Percentiles rank a stretch among this genome's conserved stretches.
phyloP scores from a whole-genome alignment of 2,888 invertebrate genomes.

The Drosophila demipolita region DNA sequence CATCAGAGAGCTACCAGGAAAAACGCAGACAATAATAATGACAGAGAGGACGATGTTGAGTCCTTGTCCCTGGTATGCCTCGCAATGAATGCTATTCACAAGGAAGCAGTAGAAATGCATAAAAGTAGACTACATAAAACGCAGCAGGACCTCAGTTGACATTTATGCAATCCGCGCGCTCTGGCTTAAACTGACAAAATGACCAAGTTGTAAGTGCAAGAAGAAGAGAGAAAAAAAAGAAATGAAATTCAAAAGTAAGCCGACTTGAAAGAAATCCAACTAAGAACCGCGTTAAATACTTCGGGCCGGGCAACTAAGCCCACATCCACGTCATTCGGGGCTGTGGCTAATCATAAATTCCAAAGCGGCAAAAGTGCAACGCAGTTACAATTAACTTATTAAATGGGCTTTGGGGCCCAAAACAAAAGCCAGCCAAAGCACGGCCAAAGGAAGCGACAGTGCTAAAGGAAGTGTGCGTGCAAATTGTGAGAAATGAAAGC shows the following conservation, averaged over 20 bases:
- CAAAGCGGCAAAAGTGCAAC: slow-evolving; percentile 73
- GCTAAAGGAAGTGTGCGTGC: slow-evolving; percentile 46
- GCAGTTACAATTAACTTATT: slow-evolving; percentile 83
- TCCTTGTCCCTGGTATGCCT: slow-evolving; percentile 21
- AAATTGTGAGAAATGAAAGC: slow-evolving; percentile 56
- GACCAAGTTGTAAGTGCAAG: slow-evolving; percentile 21
- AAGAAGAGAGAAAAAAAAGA: slow-evolving; percentile 8
- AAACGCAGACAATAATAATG: slow-evolving; percentile 70
- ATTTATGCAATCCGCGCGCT: slow-evolving; percentile 65
- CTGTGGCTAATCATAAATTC: slow-evolving; percentile 72
- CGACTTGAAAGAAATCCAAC: slow-evolving; percentile 38
- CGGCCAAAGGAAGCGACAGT: slow-evolving; percentile 28
- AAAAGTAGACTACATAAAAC: slow-evolving; percentile 75
- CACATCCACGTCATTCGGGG: slow-evolving; percentile 43
- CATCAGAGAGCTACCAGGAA: slow-evolving; percentile 45
- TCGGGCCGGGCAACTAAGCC: slow-evolving; percentile 20
- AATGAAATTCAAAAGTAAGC: slow-evolving; percentile 13
- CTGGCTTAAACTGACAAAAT: slow-evolving; percentile 47
- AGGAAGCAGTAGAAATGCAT: slow-evolving; percentile 73
- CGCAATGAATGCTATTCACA: slow-evolving; percentile 52
- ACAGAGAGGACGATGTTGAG: slow-evolving; percentile 56
- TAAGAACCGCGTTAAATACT: slow-evolving; percentile 51
- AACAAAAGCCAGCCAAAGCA: slow-evolving; percentile 40
- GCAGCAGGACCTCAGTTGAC: slow-evolving; percentile 72
- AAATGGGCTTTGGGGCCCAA: slow-evolving; percentile 65